Conservation (phyloP, 2,113 vertebrate genomes). For the Chlorocebus sabaeus region DNA sequence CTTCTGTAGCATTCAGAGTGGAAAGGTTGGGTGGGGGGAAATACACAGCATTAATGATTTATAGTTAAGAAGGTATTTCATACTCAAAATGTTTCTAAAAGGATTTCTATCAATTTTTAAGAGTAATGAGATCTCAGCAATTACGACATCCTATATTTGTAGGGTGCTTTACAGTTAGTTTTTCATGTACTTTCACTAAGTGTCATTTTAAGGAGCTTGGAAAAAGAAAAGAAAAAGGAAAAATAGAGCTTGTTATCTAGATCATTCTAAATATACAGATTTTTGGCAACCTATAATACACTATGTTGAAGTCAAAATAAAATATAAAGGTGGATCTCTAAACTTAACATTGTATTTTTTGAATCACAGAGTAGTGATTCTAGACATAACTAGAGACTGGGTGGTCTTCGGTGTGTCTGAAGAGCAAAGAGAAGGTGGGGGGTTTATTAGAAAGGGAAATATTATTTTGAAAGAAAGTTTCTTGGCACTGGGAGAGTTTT, state of each 20-base stretch:
- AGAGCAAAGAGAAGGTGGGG: background rate
- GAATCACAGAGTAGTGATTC: background rate
- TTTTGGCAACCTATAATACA: background rate
- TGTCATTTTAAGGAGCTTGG: constrained; percentile 24
- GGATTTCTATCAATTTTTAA: constrained; percentile 31
- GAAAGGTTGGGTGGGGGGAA: background rate
- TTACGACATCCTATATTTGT: background rate
- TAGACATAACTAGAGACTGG: background rate
- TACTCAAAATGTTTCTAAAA: constrained; percentile 29
- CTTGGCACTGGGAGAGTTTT: background rate
- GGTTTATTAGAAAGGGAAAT: background rate
- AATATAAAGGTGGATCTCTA: background rate
- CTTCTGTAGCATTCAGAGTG: background rate
- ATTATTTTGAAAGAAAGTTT: background rate
- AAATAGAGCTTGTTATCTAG: background rate
- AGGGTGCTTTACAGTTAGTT: constrained; percentile 32
- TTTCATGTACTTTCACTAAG: constrained; percentile 32
- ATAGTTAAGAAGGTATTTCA: background rate
- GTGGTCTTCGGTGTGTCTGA: background rate
- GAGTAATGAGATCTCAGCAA: background rate
- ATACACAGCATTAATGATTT: background rate
- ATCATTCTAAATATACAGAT: background rate
- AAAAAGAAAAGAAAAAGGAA: background rate
- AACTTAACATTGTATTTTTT: background rate
- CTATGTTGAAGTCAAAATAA: background rate